Conservation (phyloP, 2,888 invertebrate genomes). For the Toxonevra muliebris region DNA sequence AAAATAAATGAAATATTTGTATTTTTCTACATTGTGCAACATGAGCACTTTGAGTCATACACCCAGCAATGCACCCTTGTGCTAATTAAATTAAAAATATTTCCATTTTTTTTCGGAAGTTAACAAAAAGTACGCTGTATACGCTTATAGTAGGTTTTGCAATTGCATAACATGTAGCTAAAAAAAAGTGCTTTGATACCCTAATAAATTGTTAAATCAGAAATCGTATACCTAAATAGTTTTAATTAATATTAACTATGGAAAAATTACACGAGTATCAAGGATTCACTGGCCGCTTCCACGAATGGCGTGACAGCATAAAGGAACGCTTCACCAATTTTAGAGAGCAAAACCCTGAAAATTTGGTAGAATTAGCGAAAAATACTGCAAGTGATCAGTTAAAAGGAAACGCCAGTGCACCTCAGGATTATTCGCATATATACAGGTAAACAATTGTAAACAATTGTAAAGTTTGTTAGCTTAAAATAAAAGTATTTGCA, state of each 20-base stretch:
- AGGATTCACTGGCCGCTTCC: constrained; percentile 77
- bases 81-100: constrained; percentile 31
- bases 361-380: constrained; percentile 67
- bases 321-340: constrained; percentile 72
- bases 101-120: neutral
- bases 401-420: constrained; percentile 60
- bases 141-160: no score
- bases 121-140: no score
- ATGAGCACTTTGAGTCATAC: no score
- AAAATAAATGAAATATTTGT: no score
- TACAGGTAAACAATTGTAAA: constrained; percentile 68
- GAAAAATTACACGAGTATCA: constrained; percentile 85
- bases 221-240: neutral
- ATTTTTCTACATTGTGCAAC: no score
- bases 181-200: no score
- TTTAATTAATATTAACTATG: constrained; percentile 66
- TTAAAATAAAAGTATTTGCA: no score
- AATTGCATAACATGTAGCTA: no score
- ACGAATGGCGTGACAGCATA: constrained; percentile 73
- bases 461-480: neutral
- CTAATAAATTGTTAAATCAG: no score
- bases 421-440: constrained; percentile 72
- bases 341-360: constrained; percentile 71
- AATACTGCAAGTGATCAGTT: constrained; percentile 54
- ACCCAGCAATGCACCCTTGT: neutral